Base-by-base conservation (phyloP, 2,888 invertebrate genomes). In the Diarsia dahlii region DNA sequence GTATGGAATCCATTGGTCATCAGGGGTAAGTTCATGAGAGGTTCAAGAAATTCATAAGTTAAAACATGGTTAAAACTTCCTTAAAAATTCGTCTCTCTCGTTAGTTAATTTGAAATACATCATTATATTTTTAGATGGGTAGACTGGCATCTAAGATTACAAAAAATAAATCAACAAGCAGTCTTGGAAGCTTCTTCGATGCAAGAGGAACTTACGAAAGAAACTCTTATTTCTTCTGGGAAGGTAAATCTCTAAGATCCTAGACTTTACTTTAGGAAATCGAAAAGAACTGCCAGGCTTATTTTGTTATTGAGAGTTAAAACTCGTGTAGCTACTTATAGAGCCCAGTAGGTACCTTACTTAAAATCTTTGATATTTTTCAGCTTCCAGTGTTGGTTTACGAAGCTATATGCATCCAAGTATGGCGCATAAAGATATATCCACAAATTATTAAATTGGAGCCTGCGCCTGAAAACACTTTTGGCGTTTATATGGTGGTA, bases 91-190 rank as follows among this genome's bases (percentile, higher is more conserved):
- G n/a, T 34, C 15, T 45, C 10, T 34, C 15, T 45, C 34, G 9
- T 58, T 18, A 9, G 3, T 28, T 58, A 3, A 28, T 28, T 58
- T 28, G 3, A 58, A 58, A 60, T 18, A 34, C 18, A 34, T 4
- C 3, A 46, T 48, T 15, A 23, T 54, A 2, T 52, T 93, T 86
- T 82, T 84, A 98, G 98, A 71, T 99, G 98, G 98, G 95, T 98
- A 66, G 98, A 98, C 87, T 97, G 97, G 95, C 99, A 99, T 91
- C 98, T 98, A 91, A 97, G 98, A 88, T 92, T 99, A 13, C 98
- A 99, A 90, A 98, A 99, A 92, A 92, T 99, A 18, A 98, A 98
- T 90, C 99, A 99, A 93, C 98, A 99, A 95, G 99, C 99, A 2
- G 97, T 98, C 63, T 92, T 98, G 62, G 99, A 99, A 96, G 98